phyloP scores from a whole-genome alignment of 2,113 vertebrate genomes.

The Chunga burmeisteri region DNA sequence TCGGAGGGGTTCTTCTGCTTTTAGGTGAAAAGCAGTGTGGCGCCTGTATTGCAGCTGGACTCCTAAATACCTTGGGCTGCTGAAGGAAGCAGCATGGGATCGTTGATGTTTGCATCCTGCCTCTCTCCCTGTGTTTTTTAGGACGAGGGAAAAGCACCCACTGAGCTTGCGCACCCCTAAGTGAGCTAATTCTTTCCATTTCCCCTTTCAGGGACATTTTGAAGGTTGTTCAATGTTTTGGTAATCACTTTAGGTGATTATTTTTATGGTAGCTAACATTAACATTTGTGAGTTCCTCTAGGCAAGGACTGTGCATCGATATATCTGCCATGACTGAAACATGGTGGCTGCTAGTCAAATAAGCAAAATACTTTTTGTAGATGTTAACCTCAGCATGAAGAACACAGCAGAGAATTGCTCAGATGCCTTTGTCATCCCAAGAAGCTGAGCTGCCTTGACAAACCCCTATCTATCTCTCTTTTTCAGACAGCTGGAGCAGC shows the following conservation, averaged over 20 bases:
- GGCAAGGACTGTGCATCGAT: not conserved
- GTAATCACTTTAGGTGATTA: not conserved
- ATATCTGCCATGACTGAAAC: not conserved
- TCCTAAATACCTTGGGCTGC: not conserved
- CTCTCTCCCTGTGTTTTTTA: not conserved
- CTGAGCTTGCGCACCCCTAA: not conserved
- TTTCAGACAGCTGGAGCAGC: constrained; percentile 65
- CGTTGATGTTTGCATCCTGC: not conserved
- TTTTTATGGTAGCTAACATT: not conserved
- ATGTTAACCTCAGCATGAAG: not conserved
- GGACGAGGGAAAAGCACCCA: not conserved
- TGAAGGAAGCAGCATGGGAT: not conserved
- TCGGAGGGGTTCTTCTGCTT: not conserved
- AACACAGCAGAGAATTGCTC: not conserved
- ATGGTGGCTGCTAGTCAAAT: not conserved
- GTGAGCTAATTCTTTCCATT: not conserved
- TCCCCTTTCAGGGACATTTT: not conserved
- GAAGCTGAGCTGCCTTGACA: not conserved
- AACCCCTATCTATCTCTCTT: not conserved
- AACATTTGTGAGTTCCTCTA: not conserved
- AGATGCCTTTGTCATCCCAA: not conserved
- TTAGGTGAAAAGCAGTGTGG: not conserved
- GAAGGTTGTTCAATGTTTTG: not conserved
- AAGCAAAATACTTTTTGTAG: not conserved
- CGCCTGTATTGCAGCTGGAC: not conserved